Evolutionary conservation across 2,797 vertebrate species (phyloP).

Genomic region (Novumbra hubbsi): DNA sequence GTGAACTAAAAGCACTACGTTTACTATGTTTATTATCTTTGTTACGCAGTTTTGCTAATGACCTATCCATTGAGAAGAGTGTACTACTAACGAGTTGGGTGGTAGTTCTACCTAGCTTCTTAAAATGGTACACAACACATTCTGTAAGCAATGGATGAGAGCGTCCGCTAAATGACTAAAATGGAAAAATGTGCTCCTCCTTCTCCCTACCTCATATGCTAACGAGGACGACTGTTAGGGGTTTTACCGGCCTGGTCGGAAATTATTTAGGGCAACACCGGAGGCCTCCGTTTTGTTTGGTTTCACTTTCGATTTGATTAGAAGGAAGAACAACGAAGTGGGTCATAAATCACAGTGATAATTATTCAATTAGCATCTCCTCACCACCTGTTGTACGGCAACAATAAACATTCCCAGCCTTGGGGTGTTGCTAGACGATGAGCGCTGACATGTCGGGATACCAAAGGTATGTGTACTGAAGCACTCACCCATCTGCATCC

Average conservation of each 20-base stretch:
- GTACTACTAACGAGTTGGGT: too few species aligned
- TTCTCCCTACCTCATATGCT: conserved; percentile 67
- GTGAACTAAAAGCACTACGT: too few species aligned
- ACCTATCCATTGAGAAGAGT: too few species aligned
- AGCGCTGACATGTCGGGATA: conserved; percentile 19
- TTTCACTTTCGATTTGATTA: not conserved
- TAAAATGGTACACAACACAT: too few species aligned
- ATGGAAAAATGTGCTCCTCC: not conserved
- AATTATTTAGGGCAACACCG: conserved; percentile 76
- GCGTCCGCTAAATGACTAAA: too few species aligned
- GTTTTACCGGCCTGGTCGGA: conserved; percentile 76
- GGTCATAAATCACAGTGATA: conserved; percentile 75
- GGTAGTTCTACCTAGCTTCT: too few species aligned
- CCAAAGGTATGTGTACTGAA: conserved; percentile 48
- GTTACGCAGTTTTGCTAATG: too few species aligned
- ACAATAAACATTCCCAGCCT: conserved; percentile 61
- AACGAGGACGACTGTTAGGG: conserved; percentile 68
- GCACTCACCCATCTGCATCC: not conserved
- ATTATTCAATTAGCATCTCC: conserved; percentile 81
- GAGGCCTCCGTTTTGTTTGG: conserved; percentile 67
- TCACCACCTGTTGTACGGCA: conserved; percentile 71
- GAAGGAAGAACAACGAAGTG: conserved; percentile 12
- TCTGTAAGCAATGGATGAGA: too few species aligned
- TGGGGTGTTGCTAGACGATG: conserved; percentile 69
- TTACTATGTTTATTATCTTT: too few species aligned